These are phyloP conservation scores for Gymnarchus niloticus DNA, from an alignment of 2,113 vertebrate genomes.

Conservation along the genomic window DNA sequence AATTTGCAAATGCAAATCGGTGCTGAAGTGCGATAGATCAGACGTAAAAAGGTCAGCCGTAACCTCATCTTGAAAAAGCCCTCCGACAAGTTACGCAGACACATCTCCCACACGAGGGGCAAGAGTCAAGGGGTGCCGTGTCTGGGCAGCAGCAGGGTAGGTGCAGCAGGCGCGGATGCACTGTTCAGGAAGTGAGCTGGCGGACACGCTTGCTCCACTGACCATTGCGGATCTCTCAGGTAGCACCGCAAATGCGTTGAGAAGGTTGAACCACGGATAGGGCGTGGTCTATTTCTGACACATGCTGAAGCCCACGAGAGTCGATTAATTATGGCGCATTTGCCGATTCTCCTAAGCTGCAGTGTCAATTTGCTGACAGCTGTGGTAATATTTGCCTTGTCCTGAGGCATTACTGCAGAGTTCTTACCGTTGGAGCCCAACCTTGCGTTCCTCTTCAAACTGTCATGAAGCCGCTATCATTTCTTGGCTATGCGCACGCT, in stretches of 20 bases:
- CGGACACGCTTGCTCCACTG: no score
- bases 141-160: no score
- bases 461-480: neutral
- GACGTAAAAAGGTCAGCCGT: neutral
- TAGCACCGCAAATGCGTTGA: neutral
- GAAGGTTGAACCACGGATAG: neutral
- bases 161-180: no score
- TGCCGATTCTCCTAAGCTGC: neutral
- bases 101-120: no score
- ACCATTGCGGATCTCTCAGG: neutral
- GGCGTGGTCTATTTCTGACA: no score
- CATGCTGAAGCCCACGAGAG: neutral
- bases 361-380: neutral
- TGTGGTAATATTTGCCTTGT: neutral
- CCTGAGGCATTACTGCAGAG: neutral
- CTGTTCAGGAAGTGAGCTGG: no score
- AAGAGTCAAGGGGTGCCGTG: neutral
- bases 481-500: neutral
- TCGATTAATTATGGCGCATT: neutral
- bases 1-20: neutral
- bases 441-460: neutral
- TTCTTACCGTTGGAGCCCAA: neutral
- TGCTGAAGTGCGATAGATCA: neutral
- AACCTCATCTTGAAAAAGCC: neutral
- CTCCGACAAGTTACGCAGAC: neutral